These are phyloP conservation scores for Lutjanus argentimaculatus DNA, from an alignment of 2,797 vertebrate genomes.

Conservation along the genomic window DNA sequence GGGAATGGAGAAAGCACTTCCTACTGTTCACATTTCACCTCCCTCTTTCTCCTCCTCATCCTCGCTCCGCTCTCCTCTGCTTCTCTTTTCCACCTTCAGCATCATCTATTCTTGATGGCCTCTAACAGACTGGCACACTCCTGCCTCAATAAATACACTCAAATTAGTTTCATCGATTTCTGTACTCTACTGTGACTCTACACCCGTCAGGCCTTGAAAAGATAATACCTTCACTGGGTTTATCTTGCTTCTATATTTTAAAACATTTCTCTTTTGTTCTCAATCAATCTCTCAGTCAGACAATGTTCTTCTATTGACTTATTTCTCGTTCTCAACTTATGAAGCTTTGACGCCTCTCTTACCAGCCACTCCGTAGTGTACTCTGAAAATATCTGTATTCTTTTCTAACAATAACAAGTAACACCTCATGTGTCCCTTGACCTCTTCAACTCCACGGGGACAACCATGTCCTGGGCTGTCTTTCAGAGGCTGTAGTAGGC, in stretches of 20 bases:
- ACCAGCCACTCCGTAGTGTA: too few relatives aligned
- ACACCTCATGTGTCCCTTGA: too few relatives aligned
- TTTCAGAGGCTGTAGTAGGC: too few relatives aligned
- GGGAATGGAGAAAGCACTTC: conserved; percentile 46
- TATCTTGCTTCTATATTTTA: conserved; percentile 15
- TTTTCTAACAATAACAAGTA: too few relatives aligned
- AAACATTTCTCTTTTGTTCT: conserved; percentile 36
- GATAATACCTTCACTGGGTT: conserved; percentile 37
- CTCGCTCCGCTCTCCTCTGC: conserved; percentile 12
- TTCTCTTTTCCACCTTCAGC: conserved; percentile 35
- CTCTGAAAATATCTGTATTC: too few relatives aligned
- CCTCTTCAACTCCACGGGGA: too few relatives aligned
- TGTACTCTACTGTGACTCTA: conserved; percentile 38
- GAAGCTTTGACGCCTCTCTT: background rate
- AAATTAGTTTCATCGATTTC: conserved; percentile 67
- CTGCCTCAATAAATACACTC: conserved; percentile 57
- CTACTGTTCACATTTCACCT: conserved; percentile 60
- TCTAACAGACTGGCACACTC: conserved; percentile 50
- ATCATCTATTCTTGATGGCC: conserved; percentile 48
- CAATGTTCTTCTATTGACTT: background rate
- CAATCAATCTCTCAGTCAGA: conserved; percentile 4
- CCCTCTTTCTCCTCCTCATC: conserved; percentile 33
- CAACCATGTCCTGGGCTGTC: too few relatives aligned
- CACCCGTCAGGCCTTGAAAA: conserved; percentile 32
- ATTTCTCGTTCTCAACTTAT: conserved; percentile 5